Evolutionary conservation across 1,140 invertebrate genomes (phyloP), one percentile per base, ranked within the genome.

Genomic region (Pogonomyrmex barbatus): DNA sequence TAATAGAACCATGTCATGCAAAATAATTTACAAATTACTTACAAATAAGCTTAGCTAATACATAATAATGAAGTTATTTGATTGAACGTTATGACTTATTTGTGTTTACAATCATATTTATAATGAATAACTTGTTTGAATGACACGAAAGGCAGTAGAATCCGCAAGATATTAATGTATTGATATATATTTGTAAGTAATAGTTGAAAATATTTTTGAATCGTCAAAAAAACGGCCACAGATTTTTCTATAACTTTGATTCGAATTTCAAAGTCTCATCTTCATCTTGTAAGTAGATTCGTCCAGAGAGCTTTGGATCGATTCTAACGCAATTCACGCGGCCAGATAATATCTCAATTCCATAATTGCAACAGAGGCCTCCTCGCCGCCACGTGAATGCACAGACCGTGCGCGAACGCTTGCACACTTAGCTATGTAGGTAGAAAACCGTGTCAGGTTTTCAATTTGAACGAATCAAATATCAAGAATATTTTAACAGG

Each of bases 331-430:
- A 84, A 88, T 87, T 90, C 79, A 24, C 65, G 42, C 65, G 65
- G 47, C 81, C 73, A 88, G 91, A 91, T 91, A 91, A 52, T 50
- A 91, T 91, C 91, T 90, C 84, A 88, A 90, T 91, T 83, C 86
- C 67, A 82, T 91, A 91, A 91, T 91, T 91, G 87, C 88, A 75
- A 60, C 30, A 39, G 68, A 83, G 54, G 68, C 54, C n/a, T 76
- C 24, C 50, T 54, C 39, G 39, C 39, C 36, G 9, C 79, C 54
- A 60, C 79, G 68, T 67, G 30, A 73, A 60, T 82, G 30, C 54
- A 73, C n/a, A 42, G 50, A 42, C 63, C 24, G 54, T n/a, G 24
- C 24, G 24, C 24, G 24, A 83, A 30, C 14, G 54, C 12, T 24
- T 45, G 68, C 68, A 60, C 42, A 17, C 68, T 17, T 39, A 68